A percentile compares a stretch with the other conserved stretches of the same genome.
phyloP scores from a whole-genome alignment of 1,140 invertebrate species.

The Ctenoplectra terminalis region DNA sequence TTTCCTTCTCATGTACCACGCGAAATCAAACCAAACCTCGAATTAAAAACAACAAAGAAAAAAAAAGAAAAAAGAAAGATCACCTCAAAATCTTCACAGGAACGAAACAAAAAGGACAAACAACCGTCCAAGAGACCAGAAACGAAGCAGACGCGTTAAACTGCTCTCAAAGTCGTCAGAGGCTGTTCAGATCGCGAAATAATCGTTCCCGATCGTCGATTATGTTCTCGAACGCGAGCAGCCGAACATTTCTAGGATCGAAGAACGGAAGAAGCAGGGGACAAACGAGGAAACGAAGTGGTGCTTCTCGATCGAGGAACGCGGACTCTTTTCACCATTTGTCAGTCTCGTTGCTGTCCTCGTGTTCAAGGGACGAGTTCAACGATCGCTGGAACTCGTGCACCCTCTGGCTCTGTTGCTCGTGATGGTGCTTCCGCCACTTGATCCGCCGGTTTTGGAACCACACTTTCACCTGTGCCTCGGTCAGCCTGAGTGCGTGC shows the following conservation, averaged over 20 bases:
- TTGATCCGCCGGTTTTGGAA: constrained; percentile 98
- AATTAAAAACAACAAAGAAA: too few species aligned
- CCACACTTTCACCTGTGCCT: constrained; percentile 98
- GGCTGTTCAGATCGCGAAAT: background rate
- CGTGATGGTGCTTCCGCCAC: constrained; percentile 96
- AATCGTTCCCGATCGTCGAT: constrained; percentile 7
- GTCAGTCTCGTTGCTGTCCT: constrained; percentile 78
- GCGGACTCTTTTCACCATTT: constrained; percentile 74
- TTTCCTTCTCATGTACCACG: background rate
- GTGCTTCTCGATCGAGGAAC: constrained; percentile 41
- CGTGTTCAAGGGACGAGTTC: constrained; percentile 73
- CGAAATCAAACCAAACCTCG: background rate
- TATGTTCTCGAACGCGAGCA: background rate
- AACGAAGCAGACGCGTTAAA: background rate
- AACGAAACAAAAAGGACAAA: background rate
- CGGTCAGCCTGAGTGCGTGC: constrained; percentile 93
- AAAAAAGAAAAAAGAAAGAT: too few species aligned
- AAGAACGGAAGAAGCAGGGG: background rate
- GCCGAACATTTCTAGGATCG: constrained; percentile 9
- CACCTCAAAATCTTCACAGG: too few species aligned
- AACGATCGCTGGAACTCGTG: constrained; percentile 88
- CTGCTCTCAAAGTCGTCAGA: background rate
- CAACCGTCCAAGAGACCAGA: background rate
- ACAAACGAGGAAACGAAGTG: constrained; percentile 24
- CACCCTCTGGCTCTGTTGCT: constrained; percentile 94